Conservation (phyloP, 92 coral and sea anemone genomes). For the Phymanthus crucifer region DNA sequence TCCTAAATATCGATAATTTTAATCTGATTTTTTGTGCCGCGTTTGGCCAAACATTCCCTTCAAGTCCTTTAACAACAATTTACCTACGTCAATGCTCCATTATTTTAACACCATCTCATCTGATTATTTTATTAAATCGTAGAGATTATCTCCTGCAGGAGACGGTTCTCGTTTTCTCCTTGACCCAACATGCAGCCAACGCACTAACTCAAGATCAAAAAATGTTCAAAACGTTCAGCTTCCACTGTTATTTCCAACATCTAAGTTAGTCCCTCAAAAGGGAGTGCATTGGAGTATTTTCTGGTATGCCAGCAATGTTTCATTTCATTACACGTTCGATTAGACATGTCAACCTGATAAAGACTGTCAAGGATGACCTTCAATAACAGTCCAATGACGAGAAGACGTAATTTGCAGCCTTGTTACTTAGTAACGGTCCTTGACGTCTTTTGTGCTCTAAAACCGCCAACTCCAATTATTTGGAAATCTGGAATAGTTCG, state of each 20-base stretch:
- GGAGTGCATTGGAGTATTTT: background rate
- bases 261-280: background rate
- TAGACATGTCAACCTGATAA: slow-evolving; percentile 1
- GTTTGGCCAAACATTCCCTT: too few species aligned
- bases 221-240: too few species aligned
- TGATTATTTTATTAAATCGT: too few species aligned
- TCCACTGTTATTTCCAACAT: background rate
- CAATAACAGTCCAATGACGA: slow-evolving; percentile 1
- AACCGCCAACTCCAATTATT: background rate
- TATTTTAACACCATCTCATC: too few species aligned
- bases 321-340: background rate
- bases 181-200: background rate
- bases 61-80: too few species aligned
- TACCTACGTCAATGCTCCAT: too few species aligned
- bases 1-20: background rate
- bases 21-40: background rate
- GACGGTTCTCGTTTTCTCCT: background rate
- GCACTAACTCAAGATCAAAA: too few species aligned
- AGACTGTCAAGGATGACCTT: background rate
- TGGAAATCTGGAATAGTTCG: background rate
- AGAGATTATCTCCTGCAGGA: background rate
- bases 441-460: background rate
- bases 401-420: background rate
- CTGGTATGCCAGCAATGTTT: background rate
- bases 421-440: background rate